Base-by-base conservation (phyloP, 2,888 invertebrate species). In the Drosophila rellima region DNA sequence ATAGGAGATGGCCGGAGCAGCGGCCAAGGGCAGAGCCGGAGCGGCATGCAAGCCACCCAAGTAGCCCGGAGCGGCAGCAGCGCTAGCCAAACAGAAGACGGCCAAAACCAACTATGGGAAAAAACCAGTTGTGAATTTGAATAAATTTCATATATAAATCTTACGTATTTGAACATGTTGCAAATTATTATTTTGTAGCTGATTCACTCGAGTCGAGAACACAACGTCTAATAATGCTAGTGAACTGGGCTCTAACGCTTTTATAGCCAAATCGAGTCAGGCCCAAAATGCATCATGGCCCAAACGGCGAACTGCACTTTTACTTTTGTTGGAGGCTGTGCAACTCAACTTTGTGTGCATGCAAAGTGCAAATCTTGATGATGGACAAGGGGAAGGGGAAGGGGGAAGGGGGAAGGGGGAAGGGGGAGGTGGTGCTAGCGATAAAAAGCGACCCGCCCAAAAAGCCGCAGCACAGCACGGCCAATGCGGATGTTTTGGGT, bases 41-140 rank as follows among this genome's bases (percentile, higher is more conserved):
- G 64, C 78, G 4, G 68, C 67, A 10, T 67, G 78, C 65, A 80
- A 57, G 52, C 82, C 90, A 42, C 90, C 91, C 74, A 91, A 68
- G 47, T 91, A 89, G 75, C 92, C 92, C 77, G 92, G 92, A 80
- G 91, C 91, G 61, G 91, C 92, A 51, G 82, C 80, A 71, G 74
- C 91, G 70, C 90, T 82, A 66, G 91, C 91, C 66, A 91, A 64
- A 65, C 91, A 80, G 68, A 86, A 88, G 47, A 84, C 78, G 57
- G 86, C 81, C 37, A 91, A 77, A 59, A 88, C 66, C 51, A 92
- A 74, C 92, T 91, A 66, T 11, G 15, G 8, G 8, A 3, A 18
- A 37, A n/a, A 31, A 23, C 42, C 11, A 13, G 37, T 55, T 35
- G 39, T 6, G 20, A 39, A 39, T 55, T 17, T 7, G 3, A 13